Conservation (phyloP, 2,113 vertebrate genomes). For the Scomber japonicus region DNA sequence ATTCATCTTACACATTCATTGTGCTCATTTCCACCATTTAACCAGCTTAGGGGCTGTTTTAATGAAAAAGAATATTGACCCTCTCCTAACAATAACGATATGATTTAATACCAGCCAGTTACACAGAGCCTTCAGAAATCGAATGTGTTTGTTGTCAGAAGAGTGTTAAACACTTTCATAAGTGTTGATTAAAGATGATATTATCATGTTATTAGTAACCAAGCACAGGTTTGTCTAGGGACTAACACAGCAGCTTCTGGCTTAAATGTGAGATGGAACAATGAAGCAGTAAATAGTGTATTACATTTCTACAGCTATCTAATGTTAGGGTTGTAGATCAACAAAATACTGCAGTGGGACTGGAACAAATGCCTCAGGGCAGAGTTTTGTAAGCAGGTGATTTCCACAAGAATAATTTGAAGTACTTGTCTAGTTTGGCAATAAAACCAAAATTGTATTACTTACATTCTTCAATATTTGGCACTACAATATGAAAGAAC, state of each 20-base stretch:
- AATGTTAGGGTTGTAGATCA: not conserved
- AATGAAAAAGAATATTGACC: constrained; percentile 11
- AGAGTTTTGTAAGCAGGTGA: not conserved
- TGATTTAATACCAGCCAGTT: constrained; percentile 17
- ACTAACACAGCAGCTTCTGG: not conserved
- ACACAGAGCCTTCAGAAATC: not conserved
- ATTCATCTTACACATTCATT: constrained; percentile 36
- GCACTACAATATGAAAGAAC: not conserved
- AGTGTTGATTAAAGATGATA: not conserved
- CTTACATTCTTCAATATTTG: not conserved
- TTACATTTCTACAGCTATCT: not conserved
- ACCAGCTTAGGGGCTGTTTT: not conserved
- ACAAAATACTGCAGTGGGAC: too few species aligned
- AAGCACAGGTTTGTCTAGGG: not conserved
- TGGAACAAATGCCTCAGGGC: not conserved
- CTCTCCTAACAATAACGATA: constrained; percentile 14
- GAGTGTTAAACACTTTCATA: not conserved
- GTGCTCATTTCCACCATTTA: not conserved
- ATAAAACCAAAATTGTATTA: not conserved
- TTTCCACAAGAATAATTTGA: constrained; percentile 7
- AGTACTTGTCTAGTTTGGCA: not conserved
- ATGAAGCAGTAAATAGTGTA: too few species aligned
- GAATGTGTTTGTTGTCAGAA: not conserved
- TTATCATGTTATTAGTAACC: not conserved
- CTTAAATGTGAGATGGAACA: not conserved